Evolutionary conservation across 35 echinoderm and acorn worm species (phyloP).

Genomic region (Chiridota heheva): DNA sequence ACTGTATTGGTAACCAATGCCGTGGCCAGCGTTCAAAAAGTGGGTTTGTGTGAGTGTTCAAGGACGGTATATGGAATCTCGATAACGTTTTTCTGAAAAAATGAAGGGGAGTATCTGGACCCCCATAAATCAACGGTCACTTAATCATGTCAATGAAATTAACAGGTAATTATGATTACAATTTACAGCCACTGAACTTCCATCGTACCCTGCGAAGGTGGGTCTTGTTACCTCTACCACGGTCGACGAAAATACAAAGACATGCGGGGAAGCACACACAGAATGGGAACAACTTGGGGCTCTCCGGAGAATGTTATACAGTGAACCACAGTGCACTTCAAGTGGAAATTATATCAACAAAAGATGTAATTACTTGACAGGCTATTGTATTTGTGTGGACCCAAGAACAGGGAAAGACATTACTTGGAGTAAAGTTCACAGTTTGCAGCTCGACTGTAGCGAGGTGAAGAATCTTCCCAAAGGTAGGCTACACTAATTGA

Average conservation of each 20-base stretch:
- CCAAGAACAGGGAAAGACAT: conserved; percentile 7
- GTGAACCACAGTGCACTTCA: neutral
- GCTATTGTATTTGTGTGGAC: conserved; percentile 24
- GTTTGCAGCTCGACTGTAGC: neutral
- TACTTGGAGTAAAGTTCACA: neutral
- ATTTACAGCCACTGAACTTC: neutral
- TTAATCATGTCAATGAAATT: no score
- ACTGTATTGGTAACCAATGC: no score
- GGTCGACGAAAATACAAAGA: neutral
- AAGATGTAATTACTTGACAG: neutral
- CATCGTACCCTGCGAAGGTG: neutral
- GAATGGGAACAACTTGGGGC: neutral
- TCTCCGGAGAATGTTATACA: neutral
- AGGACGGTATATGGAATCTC: no score
- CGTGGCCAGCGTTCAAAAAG: no score
- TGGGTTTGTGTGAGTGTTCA: no score
- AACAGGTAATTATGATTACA: neutral
- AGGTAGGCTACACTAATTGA: no score
- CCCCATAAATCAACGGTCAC: no score
- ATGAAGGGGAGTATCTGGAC: no score
- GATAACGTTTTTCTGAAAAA: no score
- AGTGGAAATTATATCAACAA: neutral
- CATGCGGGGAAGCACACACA: neutral
- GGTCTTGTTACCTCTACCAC: neutral
- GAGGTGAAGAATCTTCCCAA: no score